Conservation (phyloP, 2,888 invertebrate genomes). For the Hypomecis atomaria region DNA sequence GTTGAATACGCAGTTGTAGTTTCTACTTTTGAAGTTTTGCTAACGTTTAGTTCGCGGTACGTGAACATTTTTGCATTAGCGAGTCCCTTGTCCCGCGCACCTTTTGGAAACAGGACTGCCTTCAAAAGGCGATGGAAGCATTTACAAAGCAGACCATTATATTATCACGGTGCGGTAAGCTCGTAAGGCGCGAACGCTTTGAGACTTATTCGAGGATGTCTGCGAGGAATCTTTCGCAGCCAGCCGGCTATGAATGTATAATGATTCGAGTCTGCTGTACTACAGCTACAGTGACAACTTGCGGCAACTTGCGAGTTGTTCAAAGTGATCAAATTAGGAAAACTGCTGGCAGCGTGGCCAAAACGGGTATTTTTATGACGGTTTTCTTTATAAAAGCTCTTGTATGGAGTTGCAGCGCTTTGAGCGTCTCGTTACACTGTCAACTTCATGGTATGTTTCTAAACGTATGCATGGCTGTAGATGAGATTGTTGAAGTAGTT, state of each 20-base stretch:
- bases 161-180: conserved; percentile 76
- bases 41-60: conserved; percentile 10
- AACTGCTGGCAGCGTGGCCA: background rate
- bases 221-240: conserved; percentile 69
- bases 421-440: too few species aligned
- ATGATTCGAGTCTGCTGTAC: conserved; percentile 61
- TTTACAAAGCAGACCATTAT: conserved; percentile 70
- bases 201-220: conserved; percentile 66
- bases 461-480: too few species aligned
- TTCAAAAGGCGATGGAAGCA: conserved; percentile 50
- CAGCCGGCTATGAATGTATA: conserved; percentile 80
- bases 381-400: background rate
- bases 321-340: conserved; percentile 4
- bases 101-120: conserved; percentile 41
- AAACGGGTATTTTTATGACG: background rate
- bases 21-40: conserved; percentile 17
- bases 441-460: too few species aligned
- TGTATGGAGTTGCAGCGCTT: background rate
- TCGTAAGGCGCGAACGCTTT: conserved; percentile 66
- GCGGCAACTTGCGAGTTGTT: conserved; percentile 11
- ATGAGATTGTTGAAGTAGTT: too few species aligned
- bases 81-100: conserved; percentile 20
- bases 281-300: conserved; percentile 29
- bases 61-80: conserved; percentile 17
- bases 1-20: conserved; percentile 18